Evolutionary conservation across 2,888 invertebrate species (phyloP).

Genomic region (Orthosia incerta): DNA sequence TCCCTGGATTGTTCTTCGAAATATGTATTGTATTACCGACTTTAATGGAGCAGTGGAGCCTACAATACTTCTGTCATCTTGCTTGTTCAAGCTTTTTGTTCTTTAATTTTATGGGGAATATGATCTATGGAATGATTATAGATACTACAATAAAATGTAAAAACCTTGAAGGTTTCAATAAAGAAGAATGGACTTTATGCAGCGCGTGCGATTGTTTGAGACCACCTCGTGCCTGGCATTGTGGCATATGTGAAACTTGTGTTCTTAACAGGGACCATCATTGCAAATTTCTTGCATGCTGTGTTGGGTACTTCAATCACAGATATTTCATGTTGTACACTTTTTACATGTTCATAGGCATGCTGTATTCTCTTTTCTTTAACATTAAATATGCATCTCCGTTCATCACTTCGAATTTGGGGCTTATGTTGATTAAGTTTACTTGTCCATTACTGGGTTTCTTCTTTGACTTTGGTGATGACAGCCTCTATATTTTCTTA

Average conservation of each 20-base stretch:
- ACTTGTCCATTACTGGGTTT: conserved; percentile 94
- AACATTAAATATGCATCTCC: conserved; percentile 93
- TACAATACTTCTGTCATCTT: conserved; percentile 91
- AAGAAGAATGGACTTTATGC: conserved; percentile 94
- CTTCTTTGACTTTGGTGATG: conserved; percentile 92
- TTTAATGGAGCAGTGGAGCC: conserved; percentile 90
- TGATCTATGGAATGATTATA: conserved; percentile 93
- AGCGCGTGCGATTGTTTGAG: conserved; percentile 93
- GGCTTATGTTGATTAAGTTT: conserved; percentile 91
- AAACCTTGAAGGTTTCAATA: conserved; percentile 87
- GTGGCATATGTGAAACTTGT: conserved; percentile 95
- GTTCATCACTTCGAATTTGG: conserved; percentile 90
- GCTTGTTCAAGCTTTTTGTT: conserved; percentile 93
- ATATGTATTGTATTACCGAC: conserved; percentile 94
- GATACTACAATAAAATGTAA: conserved; percentile 94
- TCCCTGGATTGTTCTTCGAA: conserved; percentile 94
- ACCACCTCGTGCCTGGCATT: conserved; percentile 98
- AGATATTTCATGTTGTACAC: conserved; percentile 96
- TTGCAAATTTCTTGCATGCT: conserved; percentile 96
- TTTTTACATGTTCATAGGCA: conserved; percentile 93
- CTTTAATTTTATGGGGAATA: conserved; percentile 94
- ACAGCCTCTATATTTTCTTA: conserved; percentile 93
- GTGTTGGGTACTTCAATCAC: conserved; percentile 96
- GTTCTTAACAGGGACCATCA: conserved; percentile 97
- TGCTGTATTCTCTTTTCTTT: conserved; percentile 93